Conservation (phyloP, 2,888 invertebrate genomes). For the Trissonchulus sp. region DNA sequence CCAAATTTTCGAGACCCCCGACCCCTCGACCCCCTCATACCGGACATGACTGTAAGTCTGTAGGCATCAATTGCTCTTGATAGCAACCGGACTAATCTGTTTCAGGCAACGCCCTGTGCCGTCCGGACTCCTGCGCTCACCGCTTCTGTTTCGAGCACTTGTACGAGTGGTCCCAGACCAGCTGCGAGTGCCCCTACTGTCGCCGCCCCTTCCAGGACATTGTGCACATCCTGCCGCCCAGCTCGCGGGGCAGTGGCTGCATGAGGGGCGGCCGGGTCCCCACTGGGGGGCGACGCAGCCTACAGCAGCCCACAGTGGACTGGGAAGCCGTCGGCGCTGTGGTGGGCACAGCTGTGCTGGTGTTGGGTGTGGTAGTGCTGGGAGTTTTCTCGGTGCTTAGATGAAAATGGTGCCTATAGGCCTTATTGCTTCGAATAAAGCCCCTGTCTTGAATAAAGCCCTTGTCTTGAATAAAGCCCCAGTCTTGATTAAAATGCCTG, state of each 20-base stretch:
- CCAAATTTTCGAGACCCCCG: too few relatives aligned
- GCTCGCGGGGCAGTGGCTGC: not conserved
- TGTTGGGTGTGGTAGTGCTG: not conserved
- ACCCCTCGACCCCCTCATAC: too few relatives aligned
- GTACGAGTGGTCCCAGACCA: slow-evolving; percentile 1
- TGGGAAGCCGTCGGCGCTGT: not conserved
- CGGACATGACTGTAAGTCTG: too few relatives aligned
- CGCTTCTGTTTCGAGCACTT: not conserved
- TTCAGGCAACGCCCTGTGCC: slow-evolving; percentile 9
- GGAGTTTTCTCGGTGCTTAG: not conserved
- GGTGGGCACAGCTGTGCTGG: not conserved
- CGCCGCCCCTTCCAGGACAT: not conserved
- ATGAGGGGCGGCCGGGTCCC: not conserved
- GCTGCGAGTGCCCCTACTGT: slow-evolving; percentile 19
- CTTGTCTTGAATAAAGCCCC: too few relatives aligned
- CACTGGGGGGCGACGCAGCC: not conserved
- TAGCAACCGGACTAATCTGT: too few relatives aligned
- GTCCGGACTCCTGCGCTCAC: slow-evolving; percentile 22
- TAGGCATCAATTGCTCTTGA: too few relatives aligned
- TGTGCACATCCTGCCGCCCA: not conserved
- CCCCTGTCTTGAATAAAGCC: too few relatives aligned
- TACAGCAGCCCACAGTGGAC: not conserved
- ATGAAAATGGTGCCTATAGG: too few relatives aligned
- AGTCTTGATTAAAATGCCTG: too few relatives aligned
- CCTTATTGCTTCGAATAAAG: too few relatives aligned